Conservation (phyloP, 1,140 invertebrate species). For the Globodera rostochiensis region DNA sequence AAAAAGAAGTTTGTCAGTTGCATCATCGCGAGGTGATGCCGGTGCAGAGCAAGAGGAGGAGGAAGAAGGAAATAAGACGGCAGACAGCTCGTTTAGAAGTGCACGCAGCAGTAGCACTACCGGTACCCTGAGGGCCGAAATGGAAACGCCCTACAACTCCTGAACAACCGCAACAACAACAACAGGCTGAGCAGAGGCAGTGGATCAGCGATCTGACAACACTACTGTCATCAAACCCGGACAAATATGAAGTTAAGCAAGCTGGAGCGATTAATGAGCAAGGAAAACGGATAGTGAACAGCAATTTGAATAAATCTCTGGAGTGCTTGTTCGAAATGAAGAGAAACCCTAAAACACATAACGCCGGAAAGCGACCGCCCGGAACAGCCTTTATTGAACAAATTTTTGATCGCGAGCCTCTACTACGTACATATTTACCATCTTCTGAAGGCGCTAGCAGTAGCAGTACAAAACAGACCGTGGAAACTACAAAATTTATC, state of each 20-base stretch:
- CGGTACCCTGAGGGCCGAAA: neutral
- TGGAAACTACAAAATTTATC: slow-evolving; percentile 7
- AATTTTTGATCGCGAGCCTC: neutral
- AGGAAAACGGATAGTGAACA: neutral
- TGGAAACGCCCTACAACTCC: neutral
- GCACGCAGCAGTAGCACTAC: neutral
- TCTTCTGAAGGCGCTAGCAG: neutral
- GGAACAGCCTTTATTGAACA: slow-evolving; percentile 9
- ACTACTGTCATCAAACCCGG: neutral
- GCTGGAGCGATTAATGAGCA: neutral
- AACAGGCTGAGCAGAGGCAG: neutral
- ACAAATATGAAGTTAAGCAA: neutral
- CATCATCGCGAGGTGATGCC: too few relatives aligned
- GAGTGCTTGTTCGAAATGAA: slow-evolving; percentile 3
- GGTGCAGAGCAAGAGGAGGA: neutral
- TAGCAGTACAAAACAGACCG: neutral
- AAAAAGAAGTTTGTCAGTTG: too few relatives aligned
- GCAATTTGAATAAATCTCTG: neutral
- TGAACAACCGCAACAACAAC: neutral
- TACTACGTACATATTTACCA: neutral
- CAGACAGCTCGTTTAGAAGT: neutral
- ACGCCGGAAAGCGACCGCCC: neutral
- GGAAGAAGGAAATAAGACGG: neutral
- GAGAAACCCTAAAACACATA: neutral
- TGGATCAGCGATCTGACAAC: neutral